Evolutionary conservation across 2,888 invertebrate genomes (phyloP), one percentile per base, ranked within the genome.

Genomic region (Scaptomyza polygonia): DNA sequence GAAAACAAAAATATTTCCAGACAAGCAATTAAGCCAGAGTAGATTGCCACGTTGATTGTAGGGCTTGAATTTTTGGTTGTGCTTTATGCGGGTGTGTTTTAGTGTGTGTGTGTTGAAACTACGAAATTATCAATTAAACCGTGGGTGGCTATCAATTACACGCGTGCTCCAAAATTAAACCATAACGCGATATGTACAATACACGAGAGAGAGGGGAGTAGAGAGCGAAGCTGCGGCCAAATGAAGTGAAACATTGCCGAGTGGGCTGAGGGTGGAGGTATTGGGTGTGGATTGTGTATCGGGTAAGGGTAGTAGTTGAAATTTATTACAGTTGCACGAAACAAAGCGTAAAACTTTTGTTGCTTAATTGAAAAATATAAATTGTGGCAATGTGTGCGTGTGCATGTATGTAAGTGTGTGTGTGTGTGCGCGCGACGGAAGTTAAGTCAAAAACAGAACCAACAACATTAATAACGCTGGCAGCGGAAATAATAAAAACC

Each of bases 361-460:
- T 81, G 77, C 81, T 81, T 88, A 88, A 88, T 88, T 88, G 87
- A 87, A 88, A 88, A 89, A 88, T 88, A 89, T 89, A 83, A 88
- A 89, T 82, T 80, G 77, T 74, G 64, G 63, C 69, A 65, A 52
- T 79, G 64, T 75, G 61, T 58, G 71, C 47, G 71, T 56, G 59
- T 39, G 44, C 59, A 53, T 54, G 30, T 39, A 14, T 32, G 42
- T 39, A 40, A 44, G 39, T 32, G 30, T 32, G 27, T 30, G 40
- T 49, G 30, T 51, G 29, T 59, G 56, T 44, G 52, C 32, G 42
- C 36, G 42, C 18, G 27, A 54, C 73, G 76, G 73, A 76, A 82
- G 83, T 79, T 49, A 69, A 88, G 83, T 79, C 86, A 84, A 67
- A 67, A 81, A 69, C 86, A 82, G 77, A 69, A 70, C 74, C 74